These are phyloP conservation scores for Arrhopalites spinosus DNA, from an alignment of 2,888 invertebrate genomes.

Conservation along the genomic window DNA sequence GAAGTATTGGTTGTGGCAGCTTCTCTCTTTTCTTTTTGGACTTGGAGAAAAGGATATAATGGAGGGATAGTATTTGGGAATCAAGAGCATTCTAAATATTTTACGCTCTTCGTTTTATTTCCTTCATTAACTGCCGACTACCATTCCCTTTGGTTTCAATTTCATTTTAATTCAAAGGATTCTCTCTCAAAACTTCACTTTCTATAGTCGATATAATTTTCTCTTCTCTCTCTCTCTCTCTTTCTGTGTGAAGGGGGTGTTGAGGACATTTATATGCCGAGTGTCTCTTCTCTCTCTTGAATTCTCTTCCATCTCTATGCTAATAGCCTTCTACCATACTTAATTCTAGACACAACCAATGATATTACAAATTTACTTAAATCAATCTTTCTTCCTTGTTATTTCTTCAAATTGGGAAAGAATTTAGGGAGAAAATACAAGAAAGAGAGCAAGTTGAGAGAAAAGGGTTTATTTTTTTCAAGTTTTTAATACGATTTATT, in stretches of 20 bases:
- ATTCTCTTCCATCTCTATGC: slow-evolving; percentile 31
- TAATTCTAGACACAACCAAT: slow-evolving; percentile 13
- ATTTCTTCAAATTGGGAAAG: too few relatives aligned
- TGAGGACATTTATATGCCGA: slow-evolving; percentile 25
- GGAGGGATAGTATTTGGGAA: slow-evolving; percentile 6
- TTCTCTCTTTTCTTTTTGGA: background rate
- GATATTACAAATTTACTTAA: too few relatives aligned
- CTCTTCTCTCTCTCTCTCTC: background rate
- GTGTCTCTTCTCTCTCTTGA: slow-evolving; percentile 15
- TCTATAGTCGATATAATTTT: slow-evolving; percentile 6
- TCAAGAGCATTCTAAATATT: slow-evolving; percentile 26
- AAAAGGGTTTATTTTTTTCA: too few relatives aligned
- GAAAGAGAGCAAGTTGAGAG: too few relatives aligned
- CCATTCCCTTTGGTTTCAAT: slow-evolving; percentile 30
- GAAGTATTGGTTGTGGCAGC: background rate
- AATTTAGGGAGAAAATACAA: too few relatives aligned
- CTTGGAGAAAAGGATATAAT: background rate
- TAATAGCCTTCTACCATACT: slow-evolving; percentile 21
- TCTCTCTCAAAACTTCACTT: slow-evolving; percentile 12
- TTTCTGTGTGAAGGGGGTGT: slow-evolving; percentile 19
- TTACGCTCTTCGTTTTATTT: slow-evolving; percentile 32
- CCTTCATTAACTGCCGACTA: slow-evolving; percentile 32
- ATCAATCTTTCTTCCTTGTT: too few relatives aligned
- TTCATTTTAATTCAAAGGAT: slow-evolving; percentile 34
- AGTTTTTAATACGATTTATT: too few relatives aligned